These are phyloP conservation scores for Strigamia crassipes DNA, from an alignment of 2,888 invertebrate species.

Conservation along the genomic window DNA sequence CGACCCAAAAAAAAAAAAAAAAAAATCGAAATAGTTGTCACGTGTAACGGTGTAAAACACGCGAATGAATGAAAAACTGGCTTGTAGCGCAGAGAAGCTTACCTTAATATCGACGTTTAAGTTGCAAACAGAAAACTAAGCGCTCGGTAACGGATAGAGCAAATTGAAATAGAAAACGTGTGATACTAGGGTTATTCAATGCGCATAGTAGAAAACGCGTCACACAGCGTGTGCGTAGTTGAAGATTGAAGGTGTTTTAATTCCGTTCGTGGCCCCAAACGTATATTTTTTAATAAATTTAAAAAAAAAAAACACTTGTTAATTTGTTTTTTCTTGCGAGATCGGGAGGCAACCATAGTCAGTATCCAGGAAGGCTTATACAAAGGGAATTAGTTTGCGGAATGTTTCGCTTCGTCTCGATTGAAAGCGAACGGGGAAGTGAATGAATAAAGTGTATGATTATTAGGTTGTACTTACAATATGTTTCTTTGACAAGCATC, in stretches of 20 bases:
- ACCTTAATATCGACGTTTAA: too few relatives aligned
- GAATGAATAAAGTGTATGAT: background rate
- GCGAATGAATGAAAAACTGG: too few relatives aligned
- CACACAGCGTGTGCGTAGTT: slow-evolving; percentile 8
- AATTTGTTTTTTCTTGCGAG: background rate
- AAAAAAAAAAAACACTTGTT: background rate
- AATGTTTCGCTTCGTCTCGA: background rate
- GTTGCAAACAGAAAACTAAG: background rate
- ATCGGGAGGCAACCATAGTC: background rate
- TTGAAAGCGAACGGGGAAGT: background rate
- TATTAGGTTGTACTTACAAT: slow-evolving; percentile 73
- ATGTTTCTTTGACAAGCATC: slow-evolving; percentile 86
- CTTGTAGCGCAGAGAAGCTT: too few relatives aligned
- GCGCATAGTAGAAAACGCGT: background rate
- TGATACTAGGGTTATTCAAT: slow-evolving; percentile 14
- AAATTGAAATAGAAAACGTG: slow-evolving; percentile 11
- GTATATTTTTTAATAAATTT: background rate
- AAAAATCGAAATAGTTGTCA: too few relatives aligned
- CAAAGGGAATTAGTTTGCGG: background rate
- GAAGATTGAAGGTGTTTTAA: background rate
- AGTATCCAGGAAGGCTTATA: background rate
- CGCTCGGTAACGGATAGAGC: background rate
- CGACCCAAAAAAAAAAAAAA: too few relatives aligned
- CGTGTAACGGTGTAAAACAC: too few relatives aligned
- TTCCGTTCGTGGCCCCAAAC: background rate